Evolutionary conservation across 2,797 vertebrate genomes (phyloP).

Genomic region (Liasis olivaceus): DNA sequence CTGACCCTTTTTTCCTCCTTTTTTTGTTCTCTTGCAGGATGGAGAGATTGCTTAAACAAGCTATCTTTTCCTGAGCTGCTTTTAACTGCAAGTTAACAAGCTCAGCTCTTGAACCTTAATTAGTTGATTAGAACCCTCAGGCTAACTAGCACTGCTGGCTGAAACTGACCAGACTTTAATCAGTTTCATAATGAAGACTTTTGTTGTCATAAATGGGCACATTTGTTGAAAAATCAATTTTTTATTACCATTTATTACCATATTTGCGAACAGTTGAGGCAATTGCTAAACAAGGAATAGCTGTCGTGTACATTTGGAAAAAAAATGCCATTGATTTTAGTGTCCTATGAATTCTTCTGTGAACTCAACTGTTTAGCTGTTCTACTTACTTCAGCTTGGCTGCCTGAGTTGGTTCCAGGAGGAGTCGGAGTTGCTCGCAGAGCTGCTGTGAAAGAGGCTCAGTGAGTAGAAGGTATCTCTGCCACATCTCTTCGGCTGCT

Average conservation of each 20-base stretch:
- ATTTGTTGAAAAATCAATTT: neutral
- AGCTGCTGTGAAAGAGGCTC: conserved; percentile 92
- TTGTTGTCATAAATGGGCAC: neutral
- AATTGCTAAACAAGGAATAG: neutral
- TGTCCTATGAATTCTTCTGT: neutral
- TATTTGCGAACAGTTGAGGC: neutral
- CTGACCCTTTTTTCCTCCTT: too few species aligned
- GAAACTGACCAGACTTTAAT: neutral
- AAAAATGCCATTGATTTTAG: neutral
- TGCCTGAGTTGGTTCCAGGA: conserved; percentile 93
- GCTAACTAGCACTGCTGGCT: neutral
- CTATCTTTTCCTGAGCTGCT: neutral
- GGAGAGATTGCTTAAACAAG: neutral
- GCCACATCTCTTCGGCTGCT: conserved; percentile 88
- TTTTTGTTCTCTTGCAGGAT: neutral
- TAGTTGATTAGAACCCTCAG: neutral
- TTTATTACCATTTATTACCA: neutral
- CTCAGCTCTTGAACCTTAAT: neutral
- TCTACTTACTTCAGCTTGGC: conserved; percentile 89
- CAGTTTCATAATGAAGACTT: neutral
- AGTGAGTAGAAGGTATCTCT: conserved; percentile 88
- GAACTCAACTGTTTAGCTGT: neutral
- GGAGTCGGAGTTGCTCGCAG: conserved; percentile 94
- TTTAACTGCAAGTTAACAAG: neutral
- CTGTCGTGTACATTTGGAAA: too few species aligned